phyloP scores from a whole-genome alignment of 2,113 vertebrate genomes.

The Emydocephalus ijimae region DNA sequence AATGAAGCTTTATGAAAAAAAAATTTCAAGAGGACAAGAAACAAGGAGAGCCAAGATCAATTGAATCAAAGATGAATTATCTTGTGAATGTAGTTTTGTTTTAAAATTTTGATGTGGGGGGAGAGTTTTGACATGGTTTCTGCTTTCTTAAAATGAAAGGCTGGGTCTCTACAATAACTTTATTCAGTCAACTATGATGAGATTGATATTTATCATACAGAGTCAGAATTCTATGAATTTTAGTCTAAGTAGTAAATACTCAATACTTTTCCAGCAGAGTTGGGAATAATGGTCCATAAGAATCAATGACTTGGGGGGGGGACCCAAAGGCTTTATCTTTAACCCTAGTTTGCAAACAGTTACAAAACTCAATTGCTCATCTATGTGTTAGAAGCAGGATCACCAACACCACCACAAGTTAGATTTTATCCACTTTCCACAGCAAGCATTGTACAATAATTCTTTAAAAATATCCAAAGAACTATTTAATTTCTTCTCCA shows the following conservation, averaged over 20 bases:
- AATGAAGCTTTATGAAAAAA: neutral
- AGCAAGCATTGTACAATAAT: neutral
- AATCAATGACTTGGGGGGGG: neutral
- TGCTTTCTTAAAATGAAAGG: neutral
- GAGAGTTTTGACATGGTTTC: neutral
- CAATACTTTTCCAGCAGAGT: neutral
- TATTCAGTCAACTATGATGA: neutral
- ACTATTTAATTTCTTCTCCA: neutral
- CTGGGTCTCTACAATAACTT: neutral
- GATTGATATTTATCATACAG: neutral
- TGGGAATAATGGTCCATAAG: neutral
- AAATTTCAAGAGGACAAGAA: neutral
- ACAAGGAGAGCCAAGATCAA: neutral
- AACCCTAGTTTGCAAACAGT: neutral
- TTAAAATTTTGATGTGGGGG: neutral
- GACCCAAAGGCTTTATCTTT: neutral
- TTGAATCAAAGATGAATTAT: neutral
- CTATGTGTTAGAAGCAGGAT: neutral
- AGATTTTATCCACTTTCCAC: neutral
- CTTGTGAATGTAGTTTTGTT: neutral
- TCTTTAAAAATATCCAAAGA: neutral
- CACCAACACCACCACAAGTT: neutral
- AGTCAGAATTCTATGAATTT: neutral
- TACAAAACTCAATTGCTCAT: neutral
- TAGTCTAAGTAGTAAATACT: neutral